Evolutionary conservation across 2,797 vertebrate genomes (phyloP), one percentile per base, ranked within the genome.

Genomic region (Sebastes baramenuke): DNA sequence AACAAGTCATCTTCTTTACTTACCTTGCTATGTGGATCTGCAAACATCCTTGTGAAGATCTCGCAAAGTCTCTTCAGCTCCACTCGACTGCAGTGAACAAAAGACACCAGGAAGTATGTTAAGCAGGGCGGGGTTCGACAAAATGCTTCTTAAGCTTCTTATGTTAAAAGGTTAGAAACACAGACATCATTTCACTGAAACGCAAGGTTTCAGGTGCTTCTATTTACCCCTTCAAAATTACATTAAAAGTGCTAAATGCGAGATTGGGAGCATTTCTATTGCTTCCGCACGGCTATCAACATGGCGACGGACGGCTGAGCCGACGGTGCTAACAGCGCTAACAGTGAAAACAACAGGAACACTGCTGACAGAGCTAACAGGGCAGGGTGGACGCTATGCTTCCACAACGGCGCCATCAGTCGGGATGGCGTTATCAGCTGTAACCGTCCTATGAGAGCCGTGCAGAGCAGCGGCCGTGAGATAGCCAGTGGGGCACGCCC

Each of bases 1-100:
- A n/a, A 34, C 14, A 59, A 2, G 18, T n/a, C 6, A 30, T 49
- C 16, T 14, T 25, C 24, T 83, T 92, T 95, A 98, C 98, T 92
- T 95, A 98, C 98, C 97, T 99, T 99, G 95, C 98, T 99, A 81
- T 99, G 98, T 67, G 98, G 98, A 85, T 99, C 98, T 66, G 98
- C 98, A 94, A 99, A 99, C 98, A 99, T 99, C 76, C 98, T 95
- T 3, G 98, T 99, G 96, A 99, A 99, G 93, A 99, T 99, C 91
- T 99, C 98, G 94, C 98, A 99, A 1, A 99, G 92, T 76, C 98
- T 95, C 95, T 99, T 99, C 88, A 99, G 94, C 85, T 99, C 98
- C 22, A 99, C 98, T 78, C 98, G 98, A 92, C 98, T 99, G 84
- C 56, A 92, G 78, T 0, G 77, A 77, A 72, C 6, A 80, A 46